phyloP scores from a whole-genome alignment of 1,140 invertebrate genomes.

The Spodoptera frugiperda region DNA sequence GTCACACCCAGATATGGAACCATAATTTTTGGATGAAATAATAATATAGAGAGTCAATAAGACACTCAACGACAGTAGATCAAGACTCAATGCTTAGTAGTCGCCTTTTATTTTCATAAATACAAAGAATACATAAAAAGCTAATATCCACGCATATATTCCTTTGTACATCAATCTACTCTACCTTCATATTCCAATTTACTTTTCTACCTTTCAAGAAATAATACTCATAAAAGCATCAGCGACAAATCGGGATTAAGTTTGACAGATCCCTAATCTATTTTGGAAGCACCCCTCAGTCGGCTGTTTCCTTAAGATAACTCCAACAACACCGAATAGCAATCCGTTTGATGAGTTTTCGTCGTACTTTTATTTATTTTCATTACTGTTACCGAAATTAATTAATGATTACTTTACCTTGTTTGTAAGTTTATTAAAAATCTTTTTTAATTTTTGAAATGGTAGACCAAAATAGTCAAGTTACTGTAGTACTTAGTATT shows the following conservation, averaged over 20 bases:
- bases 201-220: background rate
- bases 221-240: constrained; percentile 29
- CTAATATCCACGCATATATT: too few relatives aligned
- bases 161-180: too few relatives aligned
- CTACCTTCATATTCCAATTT: too few relatives aligned
- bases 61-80: too few relatives aligned
- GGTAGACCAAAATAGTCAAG: too few relatives aligned
- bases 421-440: background rate
- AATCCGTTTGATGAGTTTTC: constrained; percentile 22
- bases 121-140: background rate
- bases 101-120: too few relatives aligned
- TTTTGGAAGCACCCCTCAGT: background rate
- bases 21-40: too few relatives aligned
- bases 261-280: constrained; percentile 32
- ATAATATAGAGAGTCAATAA: too few relatives aligned
- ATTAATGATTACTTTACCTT: background rate
- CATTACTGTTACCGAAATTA: background rate
- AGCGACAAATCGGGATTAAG: constrained; percentile 34
- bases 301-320: constrained; percentile 23
- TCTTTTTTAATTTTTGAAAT: too few relatives aligned
- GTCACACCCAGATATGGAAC: too few relatives aligned
- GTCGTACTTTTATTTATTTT: constrained; percentile 16
- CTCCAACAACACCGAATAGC: constrained; percentile 18
- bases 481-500: too few relatives aligned
- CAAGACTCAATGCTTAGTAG: too few relatives aligned